Conservation (phyloP, 2,888 invertebrate genomes). For the Alsophila aescularia region DNA sequence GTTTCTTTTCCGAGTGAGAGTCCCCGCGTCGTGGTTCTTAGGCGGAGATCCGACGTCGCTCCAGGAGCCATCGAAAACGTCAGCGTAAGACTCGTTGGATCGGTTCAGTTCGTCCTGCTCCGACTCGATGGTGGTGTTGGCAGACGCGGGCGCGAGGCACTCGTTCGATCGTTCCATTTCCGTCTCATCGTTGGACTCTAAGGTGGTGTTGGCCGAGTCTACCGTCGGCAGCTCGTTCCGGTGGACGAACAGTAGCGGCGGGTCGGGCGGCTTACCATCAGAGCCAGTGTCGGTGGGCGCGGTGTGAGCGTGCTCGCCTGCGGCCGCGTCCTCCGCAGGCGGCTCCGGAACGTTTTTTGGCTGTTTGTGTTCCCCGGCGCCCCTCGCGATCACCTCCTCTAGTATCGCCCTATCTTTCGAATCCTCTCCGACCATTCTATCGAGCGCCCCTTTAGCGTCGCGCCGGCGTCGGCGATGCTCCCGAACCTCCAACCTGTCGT, state of each 20-base stretch:
- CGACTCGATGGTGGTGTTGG: conserved; percentile 66
- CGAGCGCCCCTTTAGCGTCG: conserved; percentile 46
- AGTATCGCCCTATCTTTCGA: conserved; percentile 68
- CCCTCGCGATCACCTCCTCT: conserved; percentile 88
- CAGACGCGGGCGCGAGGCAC: conserved; percentile 69
- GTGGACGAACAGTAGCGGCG: not conserved
- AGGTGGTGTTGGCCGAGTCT: conserved; percentile 47
- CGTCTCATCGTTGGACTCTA: conserved; percentile 45
- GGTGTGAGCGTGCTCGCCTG: conserved; percentile 71
- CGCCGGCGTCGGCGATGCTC: conserved; percentile 38
- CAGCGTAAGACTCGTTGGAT: conserved; percentile 80
- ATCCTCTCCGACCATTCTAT: conserved; percentile 59
- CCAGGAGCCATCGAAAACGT: conserved; percentile 72
- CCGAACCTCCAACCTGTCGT: conserved; percentile 48
- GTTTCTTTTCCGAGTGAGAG: conserved; percentile 43
- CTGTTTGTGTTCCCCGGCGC: conserved; percentile 57
- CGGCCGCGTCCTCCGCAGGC: conserved; percentile 87
- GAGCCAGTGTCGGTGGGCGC: conserved; percentile 74
- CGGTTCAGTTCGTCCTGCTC: conserved; percentile 70
- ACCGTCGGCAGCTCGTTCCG: conserved; percentile 18
- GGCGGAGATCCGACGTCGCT: conserved; percentile 51
- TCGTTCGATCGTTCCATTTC: conserved; percentile 72
- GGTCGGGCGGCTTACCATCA: conserved; percentile 46
- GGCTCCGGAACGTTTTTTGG: conserved; percentile 91
- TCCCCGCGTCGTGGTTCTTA: conserved; percentile 47